Percentiles rank a stretch among this genome's conserved stretches.
phyloP scores from a whole-genome alignment of 1,140 invertebrate species.

The Scaptomyza graminum region DNA sequence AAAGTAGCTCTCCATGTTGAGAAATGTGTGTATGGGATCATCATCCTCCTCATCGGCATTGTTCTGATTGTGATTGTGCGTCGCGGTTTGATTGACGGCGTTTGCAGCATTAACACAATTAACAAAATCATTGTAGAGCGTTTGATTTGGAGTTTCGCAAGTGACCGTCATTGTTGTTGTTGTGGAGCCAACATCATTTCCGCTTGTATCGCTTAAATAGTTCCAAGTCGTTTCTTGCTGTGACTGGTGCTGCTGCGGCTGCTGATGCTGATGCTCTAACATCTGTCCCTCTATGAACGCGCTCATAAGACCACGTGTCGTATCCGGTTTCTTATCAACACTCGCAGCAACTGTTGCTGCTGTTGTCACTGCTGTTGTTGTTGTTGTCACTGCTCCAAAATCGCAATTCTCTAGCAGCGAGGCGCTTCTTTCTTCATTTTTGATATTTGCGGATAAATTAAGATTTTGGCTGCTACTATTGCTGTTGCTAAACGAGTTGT shows the following conservation, averaged over 20 bases:
- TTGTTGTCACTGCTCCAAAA: constrained; percentile 45
- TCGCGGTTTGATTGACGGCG: constrained; percentile 22
- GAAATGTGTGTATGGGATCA: constrained; percentile 77
- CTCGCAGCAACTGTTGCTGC: constrained; percentile 8
- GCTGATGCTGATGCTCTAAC: constrained; percentile 60
- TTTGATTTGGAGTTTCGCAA: constrained; percentile 46
- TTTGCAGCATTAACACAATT: constrained; percentile 60
- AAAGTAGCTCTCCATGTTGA: constrained; percentile 80
- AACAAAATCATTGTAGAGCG: constrained; percentile 71
- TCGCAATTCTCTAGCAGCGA: constrained; percentile 56
- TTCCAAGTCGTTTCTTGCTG: constrained; percentile 71
- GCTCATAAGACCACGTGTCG: constrained; percentile 18
- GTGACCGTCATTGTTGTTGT: constrained; percentile 49
- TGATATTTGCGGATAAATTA: constrained; percentile 52
- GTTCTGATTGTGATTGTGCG: constrained; percentile 24
- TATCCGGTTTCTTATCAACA: constrained; percentile 52
- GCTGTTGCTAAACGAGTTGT: constrained; percentile 57
- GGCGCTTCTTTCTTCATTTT: constrained; percentile 59
- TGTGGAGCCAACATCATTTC: constrained; percentile 29
- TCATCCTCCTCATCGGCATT: constrained; percentile 77
- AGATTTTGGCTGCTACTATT: constrained; percentile 62
- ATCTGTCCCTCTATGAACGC: constrained; percentile 58
- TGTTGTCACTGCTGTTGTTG: constrained; percentile 42
- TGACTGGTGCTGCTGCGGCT: constrained; percentile 36
- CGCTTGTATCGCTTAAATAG: constrained; percentile 64